phyloP scores from a whole-genome alignment of 2,888 invertebrate species.

The Apodemia zela region DNA sequence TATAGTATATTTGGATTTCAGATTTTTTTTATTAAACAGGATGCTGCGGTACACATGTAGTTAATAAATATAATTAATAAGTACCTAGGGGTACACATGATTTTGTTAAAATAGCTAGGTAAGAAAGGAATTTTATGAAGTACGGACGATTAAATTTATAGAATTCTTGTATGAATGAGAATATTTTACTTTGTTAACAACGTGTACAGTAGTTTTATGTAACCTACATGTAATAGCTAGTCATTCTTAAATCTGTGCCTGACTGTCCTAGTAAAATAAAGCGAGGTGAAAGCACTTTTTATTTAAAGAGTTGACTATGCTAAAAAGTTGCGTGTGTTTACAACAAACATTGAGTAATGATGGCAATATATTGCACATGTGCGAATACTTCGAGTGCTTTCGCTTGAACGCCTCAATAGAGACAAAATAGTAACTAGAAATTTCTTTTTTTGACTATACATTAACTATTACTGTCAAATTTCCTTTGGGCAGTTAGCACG shows the following conservation, averaged over 20 bases:
- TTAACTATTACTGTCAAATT: too few relatives aligned
- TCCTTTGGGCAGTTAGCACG: too few relatives aligned
- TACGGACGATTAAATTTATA: too few relatives aligned
- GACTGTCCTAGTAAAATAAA: slow-evolving; percentile 33
- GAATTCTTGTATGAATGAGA: background rate
- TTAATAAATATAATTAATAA: too few relatives aligned
- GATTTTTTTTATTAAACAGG: too few relatives aligned
- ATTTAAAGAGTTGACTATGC: slow-evolving; percentile 55
- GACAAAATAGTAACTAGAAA: slow-evolving; percentile 7
- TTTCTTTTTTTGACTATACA: background rate
- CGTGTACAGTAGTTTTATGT: background rate
- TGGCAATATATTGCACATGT: slow-evolving; percentile 53
- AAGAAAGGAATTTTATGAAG: too few relatives aligned
- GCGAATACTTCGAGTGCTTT: slow-evolving; percentile 41
- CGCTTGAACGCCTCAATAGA: slow-evolving; percentile 26
- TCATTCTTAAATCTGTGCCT: background rate
- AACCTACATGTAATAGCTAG: background rate
- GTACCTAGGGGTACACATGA: too few relatives aligned
- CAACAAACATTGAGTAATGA: slow-evolving; percentile 68
- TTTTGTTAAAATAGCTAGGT: too few relatives aligned
- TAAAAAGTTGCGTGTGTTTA: slow-evolving; percentile 57
- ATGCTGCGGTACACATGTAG: too few relatives aligned
- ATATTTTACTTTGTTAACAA: background rate
- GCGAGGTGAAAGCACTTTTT: slow-evolving; percentile 62
- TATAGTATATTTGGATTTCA: too few relatives aligned